phyloP scores from a whole-genome alignment of 2,113 vertebrate genomes.

The Fulmarus glacialis region DNA sequence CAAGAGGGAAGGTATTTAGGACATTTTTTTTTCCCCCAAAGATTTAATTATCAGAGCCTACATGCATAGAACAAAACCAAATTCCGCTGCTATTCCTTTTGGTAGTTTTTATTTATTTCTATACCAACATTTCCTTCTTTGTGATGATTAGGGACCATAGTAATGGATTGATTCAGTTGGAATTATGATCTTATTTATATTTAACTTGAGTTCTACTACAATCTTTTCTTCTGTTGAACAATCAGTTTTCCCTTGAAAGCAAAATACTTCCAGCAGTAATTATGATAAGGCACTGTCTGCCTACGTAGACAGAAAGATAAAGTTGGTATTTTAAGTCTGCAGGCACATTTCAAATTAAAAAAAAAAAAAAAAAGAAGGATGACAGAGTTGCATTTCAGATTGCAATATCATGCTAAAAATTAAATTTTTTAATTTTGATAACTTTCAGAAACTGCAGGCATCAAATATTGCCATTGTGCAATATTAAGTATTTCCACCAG shows the following conservation, averaged over 20 bases:
- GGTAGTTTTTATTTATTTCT: background rate
- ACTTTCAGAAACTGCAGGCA: background rate
- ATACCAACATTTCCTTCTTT: background rate
- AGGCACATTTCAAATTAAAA: background rate
- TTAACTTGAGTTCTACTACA: background rate
- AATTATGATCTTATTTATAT: background rate
- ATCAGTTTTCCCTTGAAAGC: background rate
- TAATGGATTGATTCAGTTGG: background rate
- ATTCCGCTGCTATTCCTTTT: background rate
- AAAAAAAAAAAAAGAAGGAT: background rate
- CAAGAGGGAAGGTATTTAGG: background rate
- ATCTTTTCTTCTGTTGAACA: background rate
- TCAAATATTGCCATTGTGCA: background rate
- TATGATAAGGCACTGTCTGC: background rate
- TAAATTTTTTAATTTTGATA: background rate
- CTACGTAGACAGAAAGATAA: background rate
- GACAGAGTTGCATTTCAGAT: background rate
- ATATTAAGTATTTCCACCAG: constrained; percentile 71
- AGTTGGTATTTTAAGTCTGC: fast-evolving
- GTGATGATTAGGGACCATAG: background rate
- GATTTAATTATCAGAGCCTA: background rate
- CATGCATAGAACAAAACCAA: background rate
- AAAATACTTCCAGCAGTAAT: background rate
- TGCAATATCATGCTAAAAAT: background rate
- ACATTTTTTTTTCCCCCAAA: background rate